phyloP scores from a whole-genome alignment of 2,797 vertebrate genomes.

The Serranus cabrilla region DNA sequence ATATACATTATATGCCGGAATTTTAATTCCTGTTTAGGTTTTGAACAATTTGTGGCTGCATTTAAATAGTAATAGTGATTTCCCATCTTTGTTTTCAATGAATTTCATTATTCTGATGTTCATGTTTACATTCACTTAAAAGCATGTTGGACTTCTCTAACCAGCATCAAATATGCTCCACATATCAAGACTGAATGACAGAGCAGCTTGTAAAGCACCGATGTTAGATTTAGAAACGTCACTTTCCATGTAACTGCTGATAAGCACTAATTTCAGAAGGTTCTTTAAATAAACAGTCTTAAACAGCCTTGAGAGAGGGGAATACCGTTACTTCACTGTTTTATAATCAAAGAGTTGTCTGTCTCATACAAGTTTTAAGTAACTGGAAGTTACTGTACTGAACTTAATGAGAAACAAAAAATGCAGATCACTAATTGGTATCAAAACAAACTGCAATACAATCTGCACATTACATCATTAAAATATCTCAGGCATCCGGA shows the following conservation, averaged over 20 bases:
- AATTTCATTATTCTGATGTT: background rate
- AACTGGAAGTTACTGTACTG: background rate
- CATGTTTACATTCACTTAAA: background rate
- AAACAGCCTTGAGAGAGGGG: background rate
- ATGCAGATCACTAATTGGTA: background rate
- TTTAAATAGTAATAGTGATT: too few species aligned
- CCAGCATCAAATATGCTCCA: background rate
- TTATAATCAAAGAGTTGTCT: background rate
- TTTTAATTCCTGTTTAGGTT: too few species aligned
- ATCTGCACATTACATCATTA: background rate
- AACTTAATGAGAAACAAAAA: background rate
- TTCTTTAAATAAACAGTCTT: background rate
- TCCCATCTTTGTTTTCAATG: background rate
- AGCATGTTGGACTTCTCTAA: background rate
- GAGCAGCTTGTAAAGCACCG: background rate
- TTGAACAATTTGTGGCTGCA: too few species aligned
- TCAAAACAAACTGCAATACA: constrained; percentile 3
- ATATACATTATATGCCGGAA: too few species aligned
- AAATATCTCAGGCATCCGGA: background rate
- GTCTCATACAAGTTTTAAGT: background rate
- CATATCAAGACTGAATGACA: background rate
- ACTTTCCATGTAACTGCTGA: background rate
- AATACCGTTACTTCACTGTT: background rate
- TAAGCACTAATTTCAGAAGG: background rate
- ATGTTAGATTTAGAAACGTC: background rate